Percentiles rank a stretch among this genome's conserved stretches.
Evolutionary conservation across 2,888 invertebrate genomes (phyloP).

Genomic region (Pseudolycoriella hygida): DNA sequence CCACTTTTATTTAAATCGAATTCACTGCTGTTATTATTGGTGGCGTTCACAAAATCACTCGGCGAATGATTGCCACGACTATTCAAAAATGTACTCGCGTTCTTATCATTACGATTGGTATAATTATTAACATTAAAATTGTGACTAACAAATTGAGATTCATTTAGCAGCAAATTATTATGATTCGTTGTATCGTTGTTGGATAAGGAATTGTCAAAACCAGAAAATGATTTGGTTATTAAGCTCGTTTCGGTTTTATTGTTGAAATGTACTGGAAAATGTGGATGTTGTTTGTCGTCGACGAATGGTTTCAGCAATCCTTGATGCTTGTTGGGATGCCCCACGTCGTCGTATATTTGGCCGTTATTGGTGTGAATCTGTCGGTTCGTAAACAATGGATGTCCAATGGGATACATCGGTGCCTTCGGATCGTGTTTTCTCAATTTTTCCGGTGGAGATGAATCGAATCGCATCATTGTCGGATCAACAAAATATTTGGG

Average conservation of each 20-base stretch:
- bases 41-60: neutral
- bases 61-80: neutral
- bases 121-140: conserved; percentile 6
- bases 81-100: neutral
- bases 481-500: neutral
- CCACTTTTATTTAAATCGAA: conserved; percentile 1
- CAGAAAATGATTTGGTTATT: neutral
- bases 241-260: conserved; percentile 5
- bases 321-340: neutral
- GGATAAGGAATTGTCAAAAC: neutral
- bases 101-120: conserved; percentile 2
- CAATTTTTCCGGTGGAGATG: neutral
- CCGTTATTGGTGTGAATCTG: neutral
- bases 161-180: conserved; percentile 1
- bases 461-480: neutral
- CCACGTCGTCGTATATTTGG: neutral
- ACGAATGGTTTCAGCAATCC: neutral
- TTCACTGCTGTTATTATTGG: neutral
- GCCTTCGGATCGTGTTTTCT: neutral
- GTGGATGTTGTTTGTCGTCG: neutral
- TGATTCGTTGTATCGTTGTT: conserved; percentile 6
- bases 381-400: neutral
- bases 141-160: conserved; percentile 6
- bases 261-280: neutral
- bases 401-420: neutral